These are phyloP conservation scores for Creontiades dilutus DNA, from an alignment of 2,888 invertebrate species.

Conservation along the genomic window DNA sequence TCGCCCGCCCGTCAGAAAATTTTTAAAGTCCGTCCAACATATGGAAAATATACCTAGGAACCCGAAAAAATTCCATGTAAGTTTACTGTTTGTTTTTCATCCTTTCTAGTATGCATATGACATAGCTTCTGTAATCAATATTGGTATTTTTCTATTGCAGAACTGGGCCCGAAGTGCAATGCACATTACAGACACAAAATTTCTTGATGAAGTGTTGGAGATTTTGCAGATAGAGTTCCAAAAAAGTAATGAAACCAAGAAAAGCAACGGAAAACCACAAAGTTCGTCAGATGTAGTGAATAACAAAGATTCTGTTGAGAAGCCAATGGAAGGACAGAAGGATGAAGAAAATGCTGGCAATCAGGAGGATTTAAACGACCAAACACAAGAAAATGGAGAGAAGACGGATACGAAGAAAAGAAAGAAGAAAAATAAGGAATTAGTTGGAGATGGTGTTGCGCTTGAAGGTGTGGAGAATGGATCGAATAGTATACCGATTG, in stretches of 20 bases:
- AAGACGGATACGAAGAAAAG: background rate
- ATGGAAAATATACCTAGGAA: conserved; percentile 74
- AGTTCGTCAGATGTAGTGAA: background rate
- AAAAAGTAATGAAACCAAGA: background rate
- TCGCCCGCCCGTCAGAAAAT: conserved; percentile 38
- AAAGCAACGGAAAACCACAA: background rate
- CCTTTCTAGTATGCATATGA: no score
- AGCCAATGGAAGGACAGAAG: background rate
- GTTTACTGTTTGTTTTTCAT: no score
- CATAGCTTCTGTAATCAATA: no score
- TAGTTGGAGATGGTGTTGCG: background rate
- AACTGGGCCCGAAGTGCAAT: conserved; percentile 41
- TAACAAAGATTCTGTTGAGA: no score
- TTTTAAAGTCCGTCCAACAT: conserved; percentile 53
- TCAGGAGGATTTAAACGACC: background rate
- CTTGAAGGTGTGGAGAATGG: background rate
- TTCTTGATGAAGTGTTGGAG: conserved; percentile 47
- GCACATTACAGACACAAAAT: conserved; percentile 9
- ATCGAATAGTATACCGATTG: background rate
- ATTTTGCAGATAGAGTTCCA: conserved; percentile 27
- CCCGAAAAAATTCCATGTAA: conserved; percentile 66
- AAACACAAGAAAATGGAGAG: background rate
- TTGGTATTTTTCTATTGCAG: conserved; percentile 52
- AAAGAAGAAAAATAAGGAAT: background rate
- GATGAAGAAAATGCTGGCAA: background rate